A percentile compares a stretch with the other conserved stretches of the same genome.
These are phyloP conservation scores for Drosophila fulvimacula DNA, from an alignment of 2,888 invertebrate genomes.

Conservation along the genomic window DNA sequence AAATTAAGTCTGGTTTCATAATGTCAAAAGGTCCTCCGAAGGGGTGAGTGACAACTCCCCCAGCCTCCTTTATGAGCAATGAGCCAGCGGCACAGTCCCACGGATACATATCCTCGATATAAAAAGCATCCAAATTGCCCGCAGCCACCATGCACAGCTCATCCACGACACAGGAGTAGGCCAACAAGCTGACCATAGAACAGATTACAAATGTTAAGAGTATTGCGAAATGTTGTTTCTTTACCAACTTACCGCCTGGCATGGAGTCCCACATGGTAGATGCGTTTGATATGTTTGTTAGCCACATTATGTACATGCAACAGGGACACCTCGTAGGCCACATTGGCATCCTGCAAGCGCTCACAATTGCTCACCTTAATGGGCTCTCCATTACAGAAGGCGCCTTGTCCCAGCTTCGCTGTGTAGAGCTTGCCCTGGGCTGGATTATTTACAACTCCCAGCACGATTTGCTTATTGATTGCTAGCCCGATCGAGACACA, in stretches of 20 bases:
- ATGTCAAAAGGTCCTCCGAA: constrained; percentile 86
- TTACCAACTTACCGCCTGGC: constrained; percentile 79
- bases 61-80: constrained; percentile 91
- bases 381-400: constrained; percentile 89
- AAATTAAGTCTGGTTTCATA: constrained; percentile 87
- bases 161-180: constrained; percentile 90
- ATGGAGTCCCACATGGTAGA: constrained; percentile 80
- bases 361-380: constrained; percentile 86
- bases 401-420: constrained; percentile 89
- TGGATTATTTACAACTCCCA: constrained; percentile 92
- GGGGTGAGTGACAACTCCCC: constrained; percentile 89
- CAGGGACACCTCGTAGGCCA: constrained; percentile 84
- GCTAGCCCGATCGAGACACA: constrained; percentile 89
- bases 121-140: constrained; percentile 89
- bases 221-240: neutral
- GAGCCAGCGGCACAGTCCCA: constrained; percentile 93
- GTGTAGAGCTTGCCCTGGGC: constrained; percentile 89
- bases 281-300: constrained; percentile 83
- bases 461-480: constrained; percentile 86
- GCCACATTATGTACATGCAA: constrained; percentile 77
- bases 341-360: constrained; percentile 80
- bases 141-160: constrained; percentile 90
- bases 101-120: constrained; percentile 89
- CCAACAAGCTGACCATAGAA: constrained; percentile 83
- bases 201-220: neutral